Evolutionary conservation across 2,888 invertebrate genomes (phyloP).

Genomic region (Saturnia japonica): DNA sequence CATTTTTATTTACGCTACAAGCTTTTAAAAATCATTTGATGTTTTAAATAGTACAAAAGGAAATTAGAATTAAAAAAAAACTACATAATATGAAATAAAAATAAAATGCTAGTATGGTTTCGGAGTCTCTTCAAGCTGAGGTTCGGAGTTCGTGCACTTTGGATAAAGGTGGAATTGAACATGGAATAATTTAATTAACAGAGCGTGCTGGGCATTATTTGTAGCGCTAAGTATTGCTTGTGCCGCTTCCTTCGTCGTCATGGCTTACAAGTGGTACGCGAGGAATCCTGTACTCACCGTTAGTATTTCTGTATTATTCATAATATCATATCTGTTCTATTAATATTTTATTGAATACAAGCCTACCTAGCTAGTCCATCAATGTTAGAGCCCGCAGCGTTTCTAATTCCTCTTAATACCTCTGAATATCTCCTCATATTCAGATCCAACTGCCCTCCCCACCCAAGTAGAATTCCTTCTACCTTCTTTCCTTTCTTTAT

Average conservation of each 20-base stretch:
- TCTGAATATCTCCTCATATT: no score
- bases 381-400: no score
- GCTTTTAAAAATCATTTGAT: no score
- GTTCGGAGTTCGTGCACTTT: background rate
- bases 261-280: conserved; percentile 83
- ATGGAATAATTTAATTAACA: conserved; percentile 40
- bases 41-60: no score
- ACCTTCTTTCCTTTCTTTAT: no score
- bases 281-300: conserved; percentile 84
- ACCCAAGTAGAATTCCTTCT: no score
- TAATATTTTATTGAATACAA: background rate
- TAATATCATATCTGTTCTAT: background rate
- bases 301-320: conserved; percentile 35
- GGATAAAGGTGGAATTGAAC: background rate
- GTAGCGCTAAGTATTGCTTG: conserved; percentile 79
- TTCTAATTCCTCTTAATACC: no score
- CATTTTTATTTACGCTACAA: no score
- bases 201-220: conserved; percentile 81
- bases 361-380: no score
- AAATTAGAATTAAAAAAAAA: background rate
- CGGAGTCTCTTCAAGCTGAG: background rate
- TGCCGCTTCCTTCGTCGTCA: conserved; percentile 79
- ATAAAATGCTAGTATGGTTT: background rate
- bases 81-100: background rate
- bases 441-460: no score